phyloP scores from a whole-genome alignment of 2,797 vertebrate genomes.

The Percopsis omiscomaycus region DNA sequence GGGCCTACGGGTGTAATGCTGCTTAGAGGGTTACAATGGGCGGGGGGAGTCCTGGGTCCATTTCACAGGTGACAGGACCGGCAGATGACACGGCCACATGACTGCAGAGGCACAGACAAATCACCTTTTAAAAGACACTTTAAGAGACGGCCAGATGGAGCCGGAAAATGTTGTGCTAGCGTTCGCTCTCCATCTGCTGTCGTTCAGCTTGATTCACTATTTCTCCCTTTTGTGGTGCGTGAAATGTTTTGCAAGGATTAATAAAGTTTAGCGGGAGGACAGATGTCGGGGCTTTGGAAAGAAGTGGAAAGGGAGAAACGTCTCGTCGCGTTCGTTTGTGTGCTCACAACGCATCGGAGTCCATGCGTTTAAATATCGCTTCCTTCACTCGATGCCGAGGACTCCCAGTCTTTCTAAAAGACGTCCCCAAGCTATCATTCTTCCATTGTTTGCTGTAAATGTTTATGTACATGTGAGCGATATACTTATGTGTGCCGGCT shows the following conservation, averaged over 20 bases:
- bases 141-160: conserved; percentile 74
- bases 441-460: conserved; percentile 67
- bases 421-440: conserved; percentile 45
- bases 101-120: conserved; percentile 64
- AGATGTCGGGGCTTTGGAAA: conserved; percentile 57
- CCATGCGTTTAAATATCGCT: conserved; percentile 5
- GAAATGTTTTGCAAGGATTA: conserved; percentile 70
- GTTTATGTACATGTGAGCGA: conserved; percentile 66
- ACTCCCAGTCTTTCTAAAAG: conserved; percentile 27
- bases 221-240: conserved; percentile 61
- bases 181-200: conserved; percentile 73
- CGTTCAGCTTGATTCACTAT: conserved; percentile 62
- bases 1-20: conserved; percentile 2
- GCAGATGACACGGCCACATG: conserved; percentile 61
- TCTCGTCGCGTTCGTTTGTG: conserved; percentile 56
- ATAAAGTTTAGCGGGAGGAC: conserved; percentile 51
- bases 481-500: conserved; percentile 69
- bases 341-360: conserved; percentile 38
- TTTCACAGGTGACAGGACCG: conserved; percentile 53
- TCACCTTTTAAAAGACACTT: conserved; percentile 76
- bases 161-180: conserved; percentile 66
- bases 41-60: conserved; percentile 26
- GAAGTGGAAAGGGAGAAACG: conserved; percentile 58
- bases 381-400: conserved; percentile 19
- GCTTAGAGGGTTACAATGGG: conserved; percentile 21